Base-by-base conservation (phyloP, 2,113 vertebrate genomes). In the Polypterus bichir region DNA sequence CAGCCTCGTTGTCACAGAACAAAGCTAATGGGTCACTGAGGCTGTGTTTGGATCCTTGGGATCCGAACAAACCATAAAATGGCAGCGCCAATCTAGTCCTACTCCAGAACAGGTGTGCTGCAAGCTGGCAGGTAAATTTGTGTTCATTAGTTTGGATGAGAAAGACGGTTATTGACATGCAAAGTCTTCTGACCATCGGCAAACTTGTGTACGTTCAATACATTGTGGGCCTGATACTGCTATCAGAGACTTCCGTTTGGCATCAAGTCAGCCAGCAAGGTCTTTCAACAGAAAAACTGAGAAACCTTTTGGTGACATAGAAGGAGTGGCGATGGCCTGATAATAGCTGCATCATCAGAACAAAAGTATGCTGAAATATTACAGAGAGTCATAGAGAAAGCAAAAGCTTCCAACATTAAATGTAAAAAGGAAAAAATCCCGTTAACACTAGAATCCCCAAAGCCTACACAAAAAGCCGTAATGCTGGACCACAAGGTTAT, bases 111-210 rank as follows among this genome's bases (percentile, higher is more conserved):
- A 54, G 47, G 61, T 59, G 44, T 57, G n/a, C 3, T 27, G 60
- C 57, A 65, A 46, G 69, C 57, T 67, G 61, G 66, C 66, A 63
- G 68, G 62, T 57, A 74, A 73, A 74, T 59, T 64, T 66, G 66
- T 73, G 65, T 78, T 69, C 71, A 71, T 61, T 64, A 71, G 62
- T n/a, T 66, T 65, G 68, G 65, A 58, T 69, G 78, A 82, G 60
- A 75, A 72, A 64, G 65, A 68, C 60, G 57, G 62, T 46, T 79
- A 77, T 68, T 77, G 72, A 74, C 72, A 77, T 71, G 74, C 78
- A 69, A 74, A 70, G 62, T 75, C 75, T 70, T 72, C 70, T 66
- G 75, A 64, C 70, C 73, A 67, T 79, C 74, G 68, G 68, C 78
- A 69, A 64, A 70, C 11, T 61, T 71, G 60, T 76, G 66, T 47